Evolutionary conservation across 2,113 vertebrate genomes (phyloP).

Genomic region (Dolichallabes microphthalmus): DNA sequence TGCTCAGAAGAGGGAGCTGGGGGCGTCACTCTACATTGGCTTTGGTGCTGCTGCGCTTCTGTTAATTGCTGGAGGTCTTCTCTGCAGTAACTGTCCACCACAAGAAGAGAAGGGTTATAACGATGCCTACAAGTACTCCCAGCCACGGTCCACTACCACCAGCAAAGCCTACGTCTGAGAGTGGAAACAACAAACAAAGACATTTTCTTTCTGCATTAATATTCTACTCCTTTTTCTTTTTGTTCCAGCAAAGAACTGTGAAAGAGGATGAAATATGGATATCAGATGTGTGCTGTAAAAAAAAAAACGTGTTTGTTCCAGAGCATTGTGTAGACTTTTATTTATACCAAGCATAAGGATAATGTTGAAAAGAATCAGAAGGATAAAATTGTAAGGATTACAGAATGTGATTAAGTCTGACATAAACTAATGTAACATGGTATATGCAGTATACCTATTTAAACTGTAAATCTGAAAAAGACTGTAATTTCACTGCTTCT

Average conservation of each 20-base stretch:
- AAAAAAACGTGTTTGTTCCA: not conserved
- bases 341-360: not conserved
- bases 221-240: not conserved
- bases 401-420: not conserved
- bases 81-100: slow-evolving; percentile 86
- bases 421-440: not conserved
- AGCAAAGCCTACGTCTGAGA: slow-evolving; percentile 71
- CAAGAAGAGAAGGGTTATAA: slow-evolving; percentile 76
- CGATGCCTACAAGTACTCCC: slow-evolving; percentile 66
- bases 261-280: not conserved
- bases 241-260: not conserved
- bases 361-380: not conserved
- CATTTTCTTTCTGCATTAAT: slow-evolving; percentile 20
- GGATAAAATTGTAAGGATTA: not conserved
- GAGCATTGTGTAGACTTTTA: not conserved
- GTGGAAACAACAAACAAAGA: slow-evolving; percentile 19
- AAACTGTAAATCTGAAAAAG: not conserved
- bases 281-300: not conserved
- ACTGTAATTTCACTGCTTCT: not conserved
- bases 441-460: not conserved
- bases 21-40: slow-evolving; percentile 84
- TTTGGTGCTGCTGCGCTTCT: slow-evolving; percentile 81
- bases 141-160: slow-evolving; percentile 60
- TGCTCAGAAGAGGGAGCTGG: slow-evolving; percentile 75
- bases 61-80: slow-evolving; percentile 80